Base-by-base conservation (phyloP, 2,797 vertebrate genomes). In the Pangasius larnaudii region DNA sequence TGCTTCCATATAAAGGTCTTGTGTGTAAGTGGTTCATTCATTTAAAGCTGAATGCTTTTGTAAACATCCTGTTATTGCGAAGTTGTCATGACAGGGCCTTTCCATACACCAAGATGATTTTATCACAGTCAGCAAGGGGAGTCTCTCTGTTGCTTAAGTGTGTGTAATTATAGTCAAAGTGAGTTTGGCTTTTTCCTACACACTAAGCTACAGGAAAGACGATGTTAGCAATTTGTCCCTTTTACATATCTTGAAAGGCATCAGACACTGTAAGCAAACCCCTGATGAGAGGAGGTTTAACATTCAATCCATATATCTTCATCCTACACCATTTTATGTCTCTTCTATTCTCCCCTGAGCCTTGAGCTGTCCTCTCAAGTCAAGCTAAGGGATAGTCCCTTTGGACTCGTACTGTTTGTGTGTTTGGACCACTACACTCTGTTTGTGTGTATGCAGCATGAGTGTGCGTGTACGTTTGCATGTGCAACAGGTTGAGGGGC, bases 21-120 rank as follows among this genome's bases (percentile, higher is more conserved):
- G 75, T 33, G 30, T 78, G 36, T 69, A 69, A 74, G 61, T 30
- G 59, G 10, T 83, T 86, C 72, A 27, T 83, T 91, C 51, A 86
- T 75, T 88, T 91, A 86, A 82, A 63, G 83, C 86, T 84, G 36
- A 69, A 53, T 58, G 18, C 67, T 75, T 84, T 49, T 89, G 91
- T 94, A 96, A 96, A 95, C 96, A 96, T 96, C 95, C 95, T 96
- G 94, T 95, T 95, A 93, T 95, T 95, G 92, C 71, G 67, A 58
- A 89, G 81, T 91, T 88, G 90, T 93, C 91, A 90, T 58, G 89
- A 90, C 91, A 87, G 92, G 90, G 86, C 89, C 63, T 90, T 89
- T 91, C 87, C 24, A 36, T 24, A 65, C 59, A 86, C 67, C 16
- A 63, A 56, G 78, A 80, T 59, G 53, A 58, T 24, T 59, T 78